phyloP scores from a whole-genome alignment of 2,888 invertebrate species.

The Nomada lathburiana region DNA sequence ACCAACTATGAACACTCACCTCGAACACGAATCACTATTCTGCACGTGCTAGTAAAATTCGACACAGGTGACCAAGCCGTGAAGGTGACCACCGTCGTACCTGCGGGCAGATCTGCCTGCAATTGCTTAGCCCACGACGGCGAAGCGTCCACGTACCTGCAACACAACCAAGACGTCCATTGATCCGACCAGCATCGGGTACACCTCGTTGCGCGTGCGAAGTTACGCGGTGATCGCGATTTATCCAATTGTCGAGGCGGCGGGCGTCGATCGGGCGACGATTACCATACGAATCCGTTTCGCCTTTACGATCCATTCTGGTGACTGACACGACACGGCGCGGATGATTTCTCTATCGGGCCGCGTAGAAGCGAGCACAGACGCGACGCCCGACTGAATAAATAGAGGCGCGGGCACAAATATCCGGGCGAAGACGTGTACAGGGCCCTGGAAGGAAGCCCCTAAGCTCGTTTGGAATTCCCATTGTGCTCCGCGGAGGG shows the following conservation, averaged over 20 bases:
- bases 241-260: neutral
- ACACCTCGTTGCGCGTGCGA: neutral
- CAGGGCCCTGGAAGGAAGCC: conserved; percentile 47
- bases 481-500: conserved; percentile 59
- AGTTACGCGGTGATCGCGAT: neutral
- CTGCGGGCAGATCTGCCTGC: conserved; percentile 86
- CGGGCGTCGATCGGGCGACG: conserved; percentile 45
- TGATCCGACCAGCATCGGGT: neutral
- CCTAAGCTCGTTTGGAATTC: conserved; percentile 72
- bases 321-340: conserved; percentile 45
- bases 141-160: conserved; percentile 86
- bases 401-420: conserved; percentile 45
- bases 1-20: conserved; percentile 78
- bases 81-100: conserved; percentile 87
- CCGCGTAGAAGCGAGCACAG: conserved; percentile 8
- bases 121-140: conserved; percentile 88
- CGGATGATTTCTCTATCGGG: conserved; percentile 33
- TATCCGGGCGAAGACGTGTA: conserved; percentile 46
- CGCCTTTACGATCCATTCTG: conserved; percentile 42
- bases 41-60: conserved; percentile 86
- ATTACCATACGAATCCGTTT: conserved; percentile 56
- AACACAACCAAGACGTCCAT: neutral
- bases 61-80: conserved; percentile 86
- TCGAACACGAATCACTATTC: conserved; percentile 87
- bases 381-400: conserved; percentile 26